Percentiles rank a stretch among this genome's conserved stretches.
phyloP scores from a whole-genome alignment of 2,113 vertebrate genomes.

The Prochilodus magdalenae region DNA sequence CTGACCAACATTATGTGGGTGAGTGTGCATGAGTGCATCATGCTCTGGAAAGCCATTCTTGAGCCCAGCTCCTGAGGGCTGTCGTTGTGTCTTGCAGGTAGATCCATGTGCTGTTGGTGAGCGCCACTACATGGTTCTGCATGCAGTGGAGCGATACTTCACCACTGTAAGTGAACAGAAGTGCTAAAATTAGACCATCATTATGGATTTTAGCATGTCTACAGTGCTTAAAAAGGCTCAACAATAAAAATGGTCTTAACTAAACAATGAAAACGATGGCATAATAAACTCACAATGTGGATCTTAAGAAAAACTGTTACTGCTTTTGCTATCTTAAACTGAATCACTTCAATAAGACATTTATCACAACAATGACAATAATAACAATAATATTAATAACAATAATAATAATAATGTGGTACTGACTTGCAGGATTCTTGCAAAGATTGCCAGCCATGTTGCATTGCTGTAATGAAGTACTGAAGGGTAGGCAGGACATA shows the following conservation, averaged over 20 bases:
- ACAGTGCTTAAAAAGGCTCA: no score
- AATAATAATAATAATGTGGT: no score
- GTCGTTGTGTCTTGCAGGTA: conserved; percentile 84
- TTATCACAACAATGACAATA: no score
- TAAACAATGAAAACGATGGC: no score
- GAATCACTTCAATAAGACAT: no score
- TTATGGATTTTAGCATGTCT: no score
- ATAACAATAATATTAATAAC: no score
- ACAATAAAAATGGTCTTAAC: no score
- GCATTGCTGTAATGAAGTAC: conserved; percentile 64
- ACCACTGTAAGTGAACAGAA: conserved; percentile 73
- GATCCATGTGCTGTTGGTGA: conserved; percentile 85
- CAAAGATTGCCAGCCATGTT: conserved; percentile 79
- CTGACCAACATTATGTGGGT: background rate
- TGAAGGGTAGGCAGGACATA: conserved; percentile 81
- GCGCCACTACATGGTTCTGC: conserved; percentile 78
- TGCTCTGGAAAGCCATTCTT: conserved; percentile 81
- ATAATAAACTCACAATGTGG: no score
- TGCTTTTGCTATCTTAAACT: no score
- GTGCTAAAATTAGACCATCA: background rate
- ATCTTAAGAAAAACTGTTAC: no score
- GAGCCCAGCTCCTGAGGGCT: conserved; percentile 86
- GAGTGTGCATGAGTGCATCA: conserved; percentile 61
- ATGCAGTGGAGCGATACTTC: conserved; percentile 84
- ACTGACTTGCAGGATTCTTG: conserved; percentile 90